Percentiles rank a stretch among this genome's conserved stretches.
Conservation (phyloP, 2,888 invertebrate species). For the Ochropleura leucogaster region DNA sequence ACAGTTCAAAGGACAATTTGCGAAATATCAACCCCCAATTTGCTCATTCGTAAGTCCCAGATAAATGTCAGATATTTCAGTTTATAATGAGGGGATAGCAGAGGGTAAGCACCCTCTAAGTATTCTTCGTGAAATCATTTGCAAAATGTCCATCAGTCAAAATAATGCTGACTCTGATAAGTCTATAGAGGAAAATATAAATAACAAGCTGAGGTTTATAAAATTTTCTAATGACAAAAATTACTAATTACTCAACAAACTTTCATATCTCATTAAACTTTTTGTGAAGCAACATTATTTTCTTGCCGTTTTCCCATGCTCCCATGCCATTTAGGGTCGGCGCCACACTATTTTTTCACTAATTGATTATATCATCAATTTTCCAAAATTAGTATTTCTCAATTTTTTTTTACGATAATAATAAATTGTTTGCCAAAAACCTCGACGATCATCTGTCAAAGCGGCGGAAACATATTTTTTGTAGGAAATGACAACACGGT, state of each 20-base stretch:
- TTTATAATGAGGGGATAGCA: conserved; percentile 25
- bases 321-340: too few species aligned
- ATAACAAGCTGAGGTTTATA: neutral
- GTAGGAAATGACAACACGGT: too few species aligned
- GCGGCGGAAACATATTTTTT: too few species aligned
- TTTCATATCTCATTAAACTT: neutral
- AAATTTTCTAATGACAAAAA: neutral
- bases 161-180: conserved; percentile 23
- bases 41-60: conserved; percentile 3
- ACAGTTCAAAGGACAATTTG: neutral
- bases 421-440: too few species aligned
- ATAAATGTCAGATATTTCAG: conserved; percentile 41
- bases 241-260: neutral
- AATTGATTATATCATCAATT: neutral
- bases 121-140: conserved; percentile 32
- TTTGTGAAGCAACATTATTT: too few species aligned
- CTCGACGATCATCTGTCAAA: too few species aligned
- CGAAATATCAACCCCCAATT: neutral
- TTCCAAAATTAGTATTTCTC: neutral
- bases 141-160: conserved; percentile 39
- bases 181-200: conserved; percentile 8
- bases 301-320: too few species aligned
- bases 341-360: neutral
- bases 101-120: neutral
- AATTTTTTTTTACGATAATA: neutral